Conservation (phyloP, 1,140 invertebrate genomes). For the Frieseomelitta varia region DNA sequence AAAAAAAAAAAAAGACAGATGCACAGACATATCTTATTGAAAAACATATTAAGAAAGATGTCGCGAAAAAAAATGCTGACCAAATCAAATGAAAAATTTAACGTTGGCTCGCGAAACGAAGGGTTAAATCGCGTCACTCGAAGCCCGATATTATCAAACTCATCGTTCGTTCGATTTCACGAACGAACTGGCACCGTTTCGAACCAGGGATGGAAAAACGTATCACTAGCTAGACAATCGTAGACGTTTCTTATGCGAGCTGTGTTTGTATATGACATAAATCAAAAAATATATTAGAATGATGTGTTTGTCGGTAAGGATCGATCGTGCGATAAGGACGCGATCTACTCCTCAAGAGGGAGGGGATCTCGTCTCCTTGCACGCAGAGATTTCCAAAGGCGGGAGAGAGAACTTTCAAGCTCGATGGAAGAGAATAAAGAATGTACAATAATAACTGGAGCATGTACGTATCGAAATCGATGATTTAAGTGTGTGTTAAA, state of each 20-base stretch:
- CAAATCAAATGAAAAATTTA: not conserved
- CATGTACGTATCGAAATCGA: conserved; percentile 10
- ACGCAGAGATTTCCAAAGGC: not conserved
- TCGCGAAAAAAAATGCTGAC: not conserved
- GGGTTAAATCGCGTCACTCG: not conserved
- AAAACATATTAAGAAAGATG: no score
- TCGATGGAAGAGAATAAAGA: not conserved
- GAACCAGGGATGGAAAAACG: conserved; percentile 45
- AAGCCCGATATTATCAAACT: not conserved
- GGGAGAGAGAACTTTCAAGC: not conserved
- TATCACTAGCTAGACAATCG: conserved; percentile 69
- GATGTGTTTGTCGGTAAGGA: conserved; percentile 13
- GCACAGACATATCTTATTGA: no score
- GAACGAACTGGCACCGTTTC: conserved; percentile 9
- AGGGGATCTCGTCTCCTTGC: not conserved
- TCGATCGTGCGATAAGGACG: not conserved
- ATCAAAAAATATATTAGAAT: conserved; percentile 47
- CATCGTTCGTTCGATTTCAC: not conserved
- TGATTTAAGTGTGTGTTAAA: conserved; percentile 14
- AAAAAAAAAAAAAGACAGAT: no score
- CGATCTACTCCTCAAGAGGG: not conserved
- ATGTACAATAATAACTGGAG: not conserved
- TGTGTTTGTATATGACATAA: conserved; percentile 56
- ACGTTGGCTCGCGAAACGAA: not conserved
- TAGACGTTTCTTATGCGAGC: conserved; percentile 58